These are phyloP conservation scores for Drosophila repletoides DNA, from an alignment of 1,140 invertebrate genomes.

Conservation along the genomic window DNA sequence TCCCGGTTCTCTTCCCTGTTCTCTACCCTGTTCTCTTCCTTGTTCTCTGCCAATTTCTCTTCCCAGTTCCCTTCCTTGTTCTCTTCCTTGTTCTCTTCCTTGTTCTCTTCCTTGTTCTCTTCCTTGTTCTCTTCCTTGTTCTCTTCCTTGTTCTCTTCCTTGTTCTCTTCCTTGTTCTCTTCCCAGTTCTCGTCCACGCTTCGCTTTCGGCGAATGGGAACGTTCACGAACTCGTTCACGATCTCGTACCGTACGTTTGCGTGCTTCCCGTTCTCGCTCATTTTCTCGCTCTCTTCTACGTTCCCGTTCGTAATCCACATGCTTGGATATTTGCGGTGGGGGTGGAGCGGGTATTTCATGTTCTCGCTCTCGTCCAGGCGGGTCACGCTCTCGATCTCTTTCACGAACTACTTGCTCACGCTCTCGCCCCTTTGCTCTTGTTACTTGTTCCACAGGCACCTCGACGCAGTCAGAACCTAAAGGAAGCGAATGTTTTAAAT, in stretches of 20 bases:
- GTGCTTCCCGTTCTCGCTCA: slow-evolving; percentile 61
- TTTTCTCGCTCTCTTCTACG: slow-evolving; percentile 57
- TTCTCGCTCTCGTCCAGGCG: slow-evolving; percentile 41
- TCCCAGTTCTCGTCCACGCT: slow-evolving; percentile 13
- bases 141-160: slow-evolving; percentile 67
- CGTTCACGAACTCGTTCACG: slow-evolving; percentile 51
- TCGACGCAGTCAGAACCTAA: slow-evolving; percentile 78
- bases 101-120: slow-evolving; percentile 24
- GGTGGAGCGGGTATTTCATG: slow-evolving; percentile 59
- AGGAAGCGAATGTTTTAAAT: slow-evolving; percentile 21
- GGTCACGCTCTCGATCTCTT: slow-evolving; percentile 50
- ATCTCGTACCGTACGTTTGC: slow-evolving; percentile 46
- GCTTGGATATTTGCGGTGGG: slow-evolving; percentile 70
- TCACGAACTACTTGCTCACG: slow-evolving; percentile 26
- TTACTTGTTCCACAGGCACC: slow-evolving; percentile 53
- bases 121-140: no score
- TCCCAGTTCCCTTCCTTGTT: slow-evolving; percentile 21
- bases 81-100: slow-evolving; percentile 17
- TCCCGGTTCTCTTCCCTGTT: no score
- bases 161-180: background rate
- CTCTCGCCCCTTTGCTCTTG: slow-evolving; percentile 28
- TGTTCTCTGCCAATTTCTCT: no score
- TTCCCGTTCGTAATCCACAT: slow-evolving; percentile 66
- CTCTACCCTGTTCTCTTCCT: no score
- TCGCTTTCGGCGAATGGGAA: slow-evolving; percentile 35